A percentile compares a stretch with the other conserved stretches of the same genome.
Conservation (phyloP, 1,140 invertebrate genomes). For the Pomacea maculata region DNA sequence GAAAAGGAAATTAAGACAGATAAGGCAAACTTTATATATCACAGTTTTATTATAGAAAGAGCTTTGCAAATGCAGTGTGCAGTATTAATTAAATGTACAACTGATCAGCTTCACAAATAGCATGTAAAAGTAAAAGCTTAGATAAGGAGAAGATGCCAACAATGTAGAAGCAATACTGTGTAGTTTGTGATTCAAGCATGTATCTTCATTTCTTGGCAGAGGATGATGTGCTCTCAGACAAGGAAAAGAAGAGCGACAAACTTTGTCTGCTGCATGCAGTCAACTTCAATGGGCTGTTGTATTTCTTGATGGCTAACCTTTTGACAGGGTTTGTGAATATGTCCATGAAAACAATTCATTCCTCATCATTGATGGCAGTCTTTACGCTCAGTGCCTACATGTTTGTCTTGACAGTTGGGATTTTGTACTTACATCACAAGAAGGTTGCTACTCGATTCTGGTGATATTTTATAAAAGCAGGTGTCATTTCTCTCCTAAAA, state of each 20-base stretch:
- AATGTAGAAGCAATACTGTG: no score
- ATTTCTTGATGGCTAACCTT: slow-evolving; percentile 82
- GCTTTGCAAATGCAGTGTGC: no score
- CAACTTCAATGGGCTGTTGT: slow-evolving; percentile 72
- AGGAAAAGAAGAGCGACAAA: neutral
- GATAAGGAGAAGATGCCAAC: no score
- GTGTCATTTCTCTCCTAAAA: no score
- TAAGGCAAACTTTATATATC: no score
- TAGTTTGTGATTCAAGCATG: no score
- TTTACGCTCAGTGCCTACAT: slow-evolving; percentile 45
- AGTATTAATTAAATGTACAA: no score
- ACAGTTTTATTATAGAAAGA: no score
- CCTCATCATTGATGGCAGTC: slow-evolving; percentile 34
- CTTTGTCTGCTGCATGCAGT: slow-evolving; percentile 49
- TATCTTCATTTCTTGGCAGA: slow-evolving; percentile 10
- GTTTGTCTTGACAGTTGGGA: slow-evolving; percentile 37
- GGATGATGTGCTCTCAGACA: neutral
- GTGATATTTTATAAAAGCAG: slow-evolving; percentile 26
- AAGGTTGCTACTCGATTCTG: slow-evolving; percentile 50
- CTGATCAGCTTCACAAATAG: no score
- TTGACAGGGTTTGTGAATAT: slow-evolving; percentile 83
- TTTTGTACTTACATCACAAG: slow-evolving; percentile 37
- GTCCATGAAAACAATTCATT: slow-evolving; percentile 66
- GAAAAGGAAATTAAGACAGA: no score
- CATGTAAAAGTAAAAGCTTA: no score